These are phyloP conservation scores for Oreochromis tanganicae DNA, from an alignment of 2,113 vertebrate genomes.

Conservation along the genomic window DNA sequence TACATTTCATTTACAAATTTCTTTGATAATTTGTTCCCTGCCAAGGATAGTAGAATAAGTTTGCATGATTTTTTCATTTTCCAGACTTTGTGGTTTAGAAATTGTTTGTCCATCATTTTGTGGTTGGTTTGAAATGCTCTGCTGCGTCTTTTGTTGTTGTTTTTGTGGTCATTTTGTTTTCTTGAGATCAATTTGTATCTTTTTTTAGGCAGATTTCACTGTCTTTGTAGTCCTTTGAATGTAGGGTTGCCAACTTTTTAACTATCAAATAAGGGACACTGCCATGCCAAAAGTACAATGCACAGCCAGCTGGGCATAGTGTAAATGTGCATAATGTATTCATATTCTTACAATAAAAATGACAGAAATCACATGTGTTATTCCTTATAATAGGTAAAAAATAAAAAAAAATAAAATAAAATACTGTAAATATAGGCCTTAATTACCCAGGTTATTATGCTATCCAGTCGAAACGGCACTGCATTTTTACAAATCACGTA, in stretches of 20 bases:
- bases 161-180: background rate
- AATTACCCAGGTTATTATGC: background rate
- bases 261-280: background rate
- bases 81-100: background rate
- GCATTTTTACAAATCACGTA: background rate
- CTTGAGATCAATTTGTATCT: background rate
- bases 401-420: rapidly evolving
- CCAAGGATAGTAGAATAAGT: background rate
- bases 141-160: background rate
- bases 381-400: background rate
- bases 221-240: background rate
- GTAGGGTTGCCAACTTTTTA: background rate
- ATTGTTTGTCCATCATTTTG: background rate
- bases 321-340: background rate
- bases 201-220: background rate
- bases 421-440: background rate
- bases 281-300: background rate
- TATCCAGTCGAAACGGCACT: background rate
- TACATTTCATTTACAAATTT: background rate
- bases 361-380: background rate
- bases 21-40: background rate
- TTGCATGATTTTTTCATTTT: background rate
- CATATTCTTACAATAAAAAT: background rate
- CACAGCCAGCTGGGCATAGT: background rate
- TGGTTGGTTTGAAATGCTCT: background rate